A percentile compares a stretch with the other conserved stretches of the same genome.
Evolutionary conservation across 2,797 vertebrate genomes (phyloP).

Genomic region (Poeciliopsis gracilis): DNA sequence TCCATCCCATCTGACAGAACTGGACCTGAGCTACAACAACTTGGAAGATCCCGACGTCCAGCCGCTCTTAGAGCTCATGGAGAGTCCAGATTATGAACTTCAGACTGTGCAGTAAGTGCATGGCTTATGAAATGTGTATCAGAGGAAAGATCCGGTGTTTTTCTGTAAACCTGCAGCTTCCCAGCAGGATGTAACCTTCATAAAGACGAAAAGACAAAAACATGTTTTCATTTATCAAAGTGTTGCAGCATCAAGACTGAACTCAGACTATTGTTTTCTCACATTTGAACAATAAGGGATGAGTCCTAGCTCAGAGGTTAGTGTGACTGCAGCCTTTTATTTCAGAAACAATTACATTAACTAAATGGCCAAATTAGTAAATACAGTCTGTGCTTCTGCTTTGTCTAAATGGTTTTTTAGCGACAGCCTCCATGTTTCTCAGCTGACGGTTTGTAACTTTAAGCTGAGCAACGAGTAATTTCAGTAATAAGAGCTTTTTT

Average conservation of each 20-base stretch:
- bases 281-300: neutral
- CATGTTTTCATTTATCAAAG: neutral
- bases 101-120: neutral
- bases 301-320: no score
- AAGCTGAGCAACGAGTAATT: neutral
- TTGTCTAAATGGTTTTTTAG: neutral
- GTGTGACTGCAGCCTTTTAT: no score
- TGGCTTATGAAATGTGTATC: neutral
- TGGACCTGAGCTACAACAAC: neutral
- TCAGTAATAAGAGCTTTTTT: neutral
- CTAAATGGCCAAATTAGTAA: no score
- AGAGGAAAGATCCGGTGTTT: neutral
- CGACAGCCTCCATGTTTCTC: neutral
- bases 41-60: neutral
- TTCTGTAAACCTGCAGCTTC: neutral
- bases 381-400: neutral
- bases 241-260: neutral
- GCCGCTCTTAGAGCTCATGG: neutral
- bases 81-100: neutral
- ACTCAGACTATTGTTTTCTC: neutral
- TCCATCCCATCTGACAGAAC: neutral
- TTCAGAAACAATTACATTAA: no score
- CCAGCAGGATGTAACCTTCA: neutral
- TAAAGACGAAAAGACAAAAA: no score
- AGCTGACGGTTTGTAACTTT: neutral